Percentiles rank a stretch among this genome's conserved stretches.
Conservation (phyloP, 2,797 vertebrate species). For the Cuniculus paca region DNA sequence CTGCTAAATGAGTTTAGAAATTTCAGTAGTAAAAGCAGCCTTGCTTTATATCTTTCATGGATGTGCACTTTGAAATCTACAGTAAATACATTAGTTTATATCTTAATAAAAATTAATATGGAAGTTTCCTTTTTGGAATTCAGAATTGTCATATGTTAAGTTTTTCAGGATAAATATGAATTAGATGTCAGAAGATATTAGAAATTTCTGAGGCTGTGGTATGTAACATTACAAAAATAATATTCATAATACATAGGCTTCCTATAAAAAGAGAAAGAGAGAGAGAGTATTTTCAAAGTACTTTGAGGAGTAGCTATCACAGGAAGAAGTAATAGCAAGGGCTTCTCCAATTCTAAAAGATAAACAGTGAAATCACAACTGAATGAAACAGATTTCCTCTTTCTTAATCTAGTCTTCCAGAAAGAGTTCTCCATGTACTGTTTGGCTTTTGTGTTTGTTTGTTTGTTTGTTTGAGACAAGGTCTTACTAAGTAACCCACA, state of each 20-base stretch:
- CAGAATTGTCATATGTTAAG: background rate
- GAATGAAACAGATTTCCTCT: background rate
- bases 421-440: background rate
- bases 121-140: background rate
- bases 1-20: background rate
- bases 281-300: background rate
- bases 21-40: background rate
- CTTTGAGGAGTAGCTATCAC: background rate
- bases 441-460: background rate
- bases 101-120: background rate
- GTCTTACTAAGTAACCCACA: background rate
- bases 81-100: background rate
- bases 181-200: background rate
- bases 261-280: background rate
- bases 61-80: background rate
- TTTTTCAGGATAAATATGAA: background rate
- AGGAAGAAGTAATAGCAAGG: background rate
- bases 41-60: background rate
- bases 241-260: background rate
- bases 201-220: background rate
- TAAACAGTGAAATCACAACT: background rate
- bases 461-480: background rate
- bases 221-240: background rate
- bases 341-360: background rate
- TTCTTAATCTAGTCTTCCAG: background rate